Evolutionary conservation across 2,113 vertebrate genomes (phyloP).

Genomic region (Silurus meridionalis): DNA sequence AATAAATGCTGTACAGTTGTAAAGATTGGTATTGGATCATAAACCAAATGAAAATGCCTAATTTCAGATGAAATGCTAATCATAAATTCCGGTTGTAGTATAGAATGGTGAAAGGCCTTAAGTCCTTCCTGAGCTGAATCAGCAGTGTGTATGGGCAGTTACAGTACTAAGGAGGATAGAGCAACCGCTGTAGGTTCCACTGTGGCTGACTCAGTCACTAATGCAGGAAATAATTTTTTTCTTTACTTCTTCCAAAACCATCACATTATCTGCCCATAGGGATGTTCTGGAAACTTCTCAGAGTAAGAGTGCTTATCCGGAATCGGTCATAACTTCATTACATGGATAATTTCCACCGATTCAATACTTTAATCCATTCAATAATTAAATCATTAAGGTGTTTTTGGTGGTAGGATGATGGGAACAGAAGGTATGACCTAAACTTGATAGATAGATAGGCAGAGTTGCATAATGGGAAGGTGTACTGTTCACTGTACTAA

Average conservation of each 20-base stretch:
- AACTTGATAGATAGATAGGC: not conserved
- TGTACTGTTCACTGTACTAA: not conserved
- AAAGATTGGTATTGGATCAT: not conserved
- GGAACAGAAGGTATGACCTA: conserved; percentile 15
- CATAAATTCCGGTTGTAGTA: not conserved
- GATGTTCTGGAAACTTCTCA: conserved; percentile 16
- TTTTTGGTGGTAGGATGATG: conserved; percentile 13
- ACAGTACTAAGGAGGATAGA: not conserved
- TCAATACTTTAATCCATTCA: conserved; percentile 6
- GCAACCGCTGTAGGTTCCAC: not conserved
- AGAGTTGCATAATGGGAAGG: conserved; percentile 12
- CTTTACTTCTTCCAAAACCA: conserved; percentile 3
- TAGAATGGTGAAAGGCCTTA: not conserved
- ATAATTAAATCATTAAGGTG: conserved; percentile 44
- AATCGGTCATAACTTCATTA: conserved; percentile 24
- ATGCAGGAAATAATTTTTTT: conserved; percentile 27
- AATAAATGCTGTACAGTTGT: not conserved
- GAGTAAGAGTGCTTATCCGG: conserved; percentile 17
- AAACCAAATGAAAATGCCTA: not conserved
- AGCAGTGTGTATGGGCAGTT: not conserved
- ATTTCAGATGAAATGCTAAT: not conserved
- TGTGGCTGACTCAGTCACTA: not conserved
- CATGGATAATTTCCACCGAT: conserved; percentile 23
- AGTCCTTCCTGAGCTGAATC: not conserved
- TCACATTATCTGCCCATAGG: conserved; percentile 3